These are phyloP conservation scores for Drosophila lini DNA, from an alignment of 1,140 invertebrate species.

Conservation along the genomic window DNA sequence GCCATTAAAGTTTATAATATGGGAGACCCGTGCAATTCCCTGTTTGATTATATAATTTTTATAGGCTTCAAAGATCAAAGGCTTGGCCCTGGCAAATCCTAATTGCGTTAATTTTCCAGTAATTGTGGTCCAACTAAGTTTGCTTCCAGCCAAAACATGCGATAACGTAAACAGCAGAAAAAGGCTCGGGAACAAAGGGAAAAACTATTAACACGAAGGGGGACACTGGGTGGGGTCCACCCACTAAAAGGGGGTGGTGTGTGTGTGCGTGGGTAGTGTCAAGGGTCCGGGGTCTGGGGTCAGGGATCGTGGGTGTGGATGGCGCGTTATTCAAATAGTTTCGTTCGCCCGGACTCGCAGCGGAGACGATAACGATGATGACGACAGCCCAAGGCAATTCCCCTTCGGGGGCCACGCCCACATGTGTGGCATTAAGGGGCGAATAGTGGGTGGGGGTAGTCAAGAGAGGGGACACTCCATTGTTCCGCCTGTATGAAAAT, in stretches of 20 bases:
- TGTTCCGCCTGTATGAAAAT: conserved; percentile 49
- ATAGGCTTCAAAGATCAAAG: conserved; percentile 40
- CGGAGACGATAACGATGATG: conserved; percentile 49
- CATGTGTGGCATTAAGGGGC: conserved; percentile 21
- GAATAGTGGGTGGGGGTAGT: neutral
- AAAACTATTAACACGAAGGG: conserved; percentile 75
- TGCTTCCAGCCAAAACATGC: conserved; percentile 52
- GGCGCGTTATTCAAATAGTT: conserved; percentile 80
- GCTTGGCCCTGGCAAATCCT: conserved; percentile 37
- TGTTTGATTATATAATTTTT: conserved; percentile 32
- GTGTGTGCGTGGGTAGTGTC: conserved; percentile 9
- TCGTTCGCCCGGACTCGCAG: conserved; percentile 56
- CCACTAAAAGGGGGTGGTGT: neutral
- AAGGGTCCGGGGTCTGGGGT: neutral
- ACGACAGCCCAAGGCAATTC: conserved; percentile 59
- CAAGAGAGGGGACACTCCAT: neutral
- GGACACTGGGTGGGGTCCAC: conserved; percentile 22
- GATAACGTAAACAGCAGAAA: conserved; percentile 59
- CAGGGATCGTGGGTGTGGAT: conserved; percentile 44
- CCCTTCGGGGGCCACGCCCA: conserved; percentile 38
- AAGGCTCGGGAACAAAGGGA: conserved; percentile 27
- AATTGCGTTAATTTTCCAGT: conserved; percentile 79
- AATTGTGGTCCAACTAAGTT: conserved; percentile 59
- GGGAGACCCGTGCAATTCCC: neutral
- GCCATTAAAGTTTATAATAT: conserved; percentile 11